A percentile compares a stretch with the other conserved stretches of the same genome.
Conservation (phyloP, 2,797 vertebrate genomes). For the Chrosomus eos region DNA sequence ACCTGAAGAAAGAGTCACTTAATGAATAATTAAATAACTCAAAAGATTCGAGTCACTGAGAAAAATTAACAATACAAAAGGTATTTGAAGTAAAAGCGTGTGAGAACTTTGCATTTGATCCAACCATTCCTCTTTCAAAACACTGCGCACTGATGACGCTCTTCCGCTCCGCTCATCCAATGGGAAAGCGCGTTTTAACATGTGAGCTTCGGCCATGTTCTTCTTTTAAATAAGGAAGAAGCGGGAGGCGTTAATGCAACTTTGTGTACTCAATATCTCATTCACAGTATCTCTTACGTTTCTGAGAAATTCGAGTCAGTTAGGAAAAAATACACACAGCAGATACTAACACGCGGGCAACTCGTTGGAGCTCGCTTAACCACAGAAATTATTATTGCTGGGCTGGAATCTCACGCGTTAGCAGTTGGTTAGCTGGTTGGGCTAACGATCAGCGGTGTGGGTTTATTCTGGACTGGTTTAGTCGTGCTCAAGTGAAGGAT, state of each 20-base stretch:
- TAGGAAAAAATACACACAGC: constrained; percentile 51
- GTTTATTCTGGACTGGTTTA: constrained; percentile 47
- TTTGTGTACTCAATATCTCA: constrained; percentile 67
- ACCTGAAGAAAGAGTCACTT: background rate
- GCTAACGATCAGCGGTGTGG: constrained; percentile 45
- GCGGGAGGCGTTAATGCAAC: constrained; percentile 81
- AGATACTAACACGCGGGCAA: constrained; percentile 44
- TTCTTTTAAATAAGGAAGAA: constrained; percentile 90
- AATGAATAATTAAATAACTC: background rate
- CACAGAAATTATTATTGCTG: constrained; percentile 52
- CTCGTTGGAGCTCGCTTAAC: background rate
- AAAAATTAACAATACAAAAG: background rate
- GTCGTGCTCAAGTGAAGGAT: constrained; percentile 52
- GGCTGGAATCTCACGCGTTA: constrained; percentile 57
- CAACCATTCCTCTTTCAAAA: constrained; percentile 61
- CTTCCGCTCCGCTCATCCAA: constrained; percentile 66
- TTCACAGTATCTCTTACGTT: constrained; percentile 61
- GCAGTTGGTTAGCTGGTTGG: constrained; percentile 58
- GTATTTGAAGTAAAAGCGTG: background rate
- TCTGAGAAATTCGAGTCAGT: background rate
- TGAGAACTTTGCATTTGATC: background rate
- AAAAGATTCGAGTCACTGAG: background rate
- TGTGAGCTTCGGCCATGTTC: constrained; percentile 81
- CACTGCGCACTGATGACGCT: constrained; percentile 51
- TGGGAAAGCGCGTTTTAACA: constrained; percentile 58